Evolutionary conservation across 2,888 invertebrate genomes (phyloP).

Genomic region (Marasmarcha lunaedactyla): DNA sequence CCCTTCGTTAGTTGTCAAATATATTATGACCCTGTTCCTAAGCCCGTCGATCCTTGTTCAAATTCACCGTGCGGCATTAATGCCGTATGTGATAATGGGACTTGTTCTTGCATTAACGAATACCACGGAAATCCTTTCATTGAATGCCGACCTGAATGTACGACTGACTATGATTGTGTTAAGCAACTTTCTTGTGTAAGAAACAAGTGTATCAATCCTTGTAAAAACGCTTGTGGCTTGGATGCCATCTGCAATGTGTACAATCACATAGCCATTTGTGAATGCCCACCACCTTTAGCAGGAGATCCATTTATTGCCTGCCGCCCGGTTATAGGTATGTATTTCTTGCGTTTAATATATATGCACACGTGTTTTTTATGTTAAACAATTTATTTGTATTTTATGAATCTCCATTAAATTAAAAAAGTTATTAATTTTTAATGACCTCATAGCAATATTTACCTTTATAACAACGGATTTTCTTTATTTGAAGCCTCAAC

Average conservation of each 20-base stretch:
- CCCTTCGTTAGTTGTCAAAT: conserved; percentile 70
- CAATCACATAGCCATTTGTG: conserved; percentile 83
- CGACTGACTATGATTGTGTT: conserved; percentile 78
- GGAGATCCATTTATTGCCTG: conserved; percentile 86
- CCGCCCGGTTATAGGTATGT: conserved; percentile 59
- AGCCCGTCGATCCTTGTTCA: conserved; percentile 62
- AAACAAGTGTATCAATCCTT: conserved; percentile 82
- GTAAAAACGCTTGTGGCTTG: conserved; percentile 76
- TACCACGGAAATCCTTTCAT: conserved; percentile 76
- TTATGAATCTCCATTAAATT: no score
- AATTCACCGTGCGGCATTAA: conserved; percentile 76
- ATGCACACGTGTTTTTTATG: conserved; percentile 1
- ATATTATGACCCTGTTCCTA: not conserved
- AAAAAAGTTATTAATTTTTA: no score
- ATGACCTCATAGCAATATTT: no score
- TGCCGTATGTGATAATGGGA: conserved; percentile 67
- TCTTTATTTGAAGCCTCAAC: conserved; percentile 25
- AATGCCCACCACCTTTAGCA: conserved; percentile 77
- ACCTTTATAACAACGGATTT: not conserved
- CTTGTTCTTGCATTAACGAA: conserved; percentile 73
- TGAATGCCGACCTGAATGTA: conserved; percentile 83
- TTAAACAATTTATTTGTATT: conserved; percentile 10
- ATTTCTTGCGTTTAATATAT: conserved; percentile 12
- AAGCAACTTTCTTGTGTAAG: conserved; percentile 78
- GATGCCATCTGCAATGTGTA: conserved; percentile 81